Percentiles rank a stretch among this genome's conserved stretches.
phyloP scores from a whole-genome alignment of 2,797 vertebrate genomes.

The Podargus strigoides region DNA sequence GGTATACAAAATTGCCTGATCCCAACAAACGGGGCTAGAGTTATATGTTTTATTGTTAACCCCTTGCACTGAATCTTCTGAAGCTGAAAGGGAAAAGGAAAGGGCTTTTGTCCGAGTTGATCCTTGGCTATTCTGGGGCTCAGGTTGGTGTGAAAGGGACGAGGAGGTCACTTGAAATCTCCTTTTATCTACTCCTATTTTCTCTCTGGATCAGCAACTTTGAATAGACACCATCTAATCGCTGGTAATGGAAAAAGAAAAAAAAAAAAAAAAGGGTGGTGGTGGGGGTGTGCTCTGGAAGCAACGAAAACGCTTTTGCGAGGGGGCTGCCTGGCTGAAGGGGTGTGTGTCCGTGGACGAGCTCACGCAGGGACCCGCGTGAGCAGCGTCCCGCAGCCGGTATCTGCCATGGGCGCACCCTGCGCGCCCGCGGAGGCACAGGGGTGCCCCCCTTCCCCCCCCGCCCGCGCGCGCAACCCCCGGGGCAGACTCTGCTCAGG shows the following conservation, averaged over 20 bases:
- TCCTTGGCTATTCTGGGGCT: conserved; percentile 89
- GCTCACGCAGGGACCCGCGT: not conserved
- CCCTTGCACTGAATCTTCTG: conserved; percentile 80
- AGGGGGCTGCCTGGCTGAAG: not conserved
- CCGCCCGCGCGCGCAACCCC: no score
- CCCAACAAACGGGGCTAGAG: conserved; percentile 65
- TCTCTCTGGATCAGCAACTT: conserved; percentile 93
- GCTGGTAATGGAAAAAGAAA: conserved; percentile 83
- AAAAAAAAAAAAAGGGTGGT: not conserved
- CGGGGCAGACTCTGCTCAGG: not conserved
- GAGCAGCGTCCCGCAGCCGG: not conserved
- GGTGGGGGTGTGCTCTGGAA: conserved; percentile 62
- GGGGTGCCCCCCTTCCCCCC: no score
- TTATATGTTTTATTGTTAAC: conserved; percentile 80
- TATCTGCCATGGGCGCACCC: not conserved
- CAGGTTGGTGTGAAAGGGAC: conserved; percentile 95
- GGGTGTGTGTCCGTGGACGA: not conserved
- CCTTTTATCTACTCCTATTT: conserved; percentile 93
- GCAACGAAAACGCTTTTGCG: conserved; percentile 70
- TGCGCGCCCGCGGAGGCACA: not conserved
- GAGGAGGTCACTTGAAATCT: conserved; percentile 94
- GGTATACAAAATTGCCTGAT: conserved; percentile 63
- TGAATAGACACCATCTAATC: conserved; percentile 96
- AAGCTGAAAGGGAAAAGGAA: conserved; percentile 82
- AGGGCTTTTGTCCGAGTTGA: conserved; percentile 86